Evolutionary conservation across 2,797 vertebrate species (phyloP), one percentile per base, ranked within the genome.

Genomic region (Gastrophryne carolinensis): DNA sequence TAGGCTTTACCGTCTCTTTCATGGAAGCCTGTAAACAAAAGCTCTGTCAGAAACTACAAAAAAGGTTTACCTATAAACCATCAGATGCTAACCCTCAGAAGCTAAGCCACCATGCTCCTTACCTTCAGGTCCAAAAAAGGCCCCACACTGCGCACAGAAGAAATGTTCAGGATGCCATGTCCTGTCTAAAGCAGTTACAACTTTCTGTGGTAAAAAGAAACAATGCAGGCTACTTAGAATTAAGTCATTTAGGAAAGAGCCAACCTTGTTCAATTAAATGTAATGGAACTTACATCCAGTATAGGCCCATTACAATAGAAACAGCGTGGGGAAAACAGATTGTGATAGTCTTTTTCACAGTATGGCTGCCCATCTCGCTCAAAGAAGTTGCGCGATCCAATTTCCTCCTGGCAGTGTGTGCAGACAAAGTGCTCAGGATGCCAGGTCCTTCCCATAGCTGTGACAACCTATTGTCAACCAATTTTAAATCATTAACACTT

Each of bases 121-220:
- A 96, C 96, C 97, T 86, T 99, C 98, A 0, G 96, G 95, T 53
- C 97, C 98, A 3, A 99, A 99, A 89, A 98, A 98, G 60, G 96
- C 94, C 41, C 98, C 98, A 77, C 98, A 99, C 82, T 99, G 98
- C 49, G 97, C 98, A 66, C 98, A 99, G 90, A 99, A 99, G 83
- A 99, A 99, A 82, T 99, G 98, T 81, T 99, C 98, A 0, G 98
- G 98, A 63, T 99, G 98, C 98, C 98, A 99, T n/a, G 98, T 99
- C 81, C 94, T 88, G 79, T 98, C 96, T 84, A 99, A 85, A 47
- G 97, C 98, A 0, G 97, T 99, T 83, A 99, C 97, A 30, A 99
- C 98, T 98, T 98, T 98, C 98, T 99, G 87, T 71, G 85, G 21
- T 75, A 66, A 3, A 44, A 41, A 15, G 11, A 80, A 73, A 34